Percentiles rank a stretch among this genome's conserved stretches.
phyloP scores from a whole-genome alignment of 2,888 invertebrate species.

The Caenorhabditis imperialis region DNA sequence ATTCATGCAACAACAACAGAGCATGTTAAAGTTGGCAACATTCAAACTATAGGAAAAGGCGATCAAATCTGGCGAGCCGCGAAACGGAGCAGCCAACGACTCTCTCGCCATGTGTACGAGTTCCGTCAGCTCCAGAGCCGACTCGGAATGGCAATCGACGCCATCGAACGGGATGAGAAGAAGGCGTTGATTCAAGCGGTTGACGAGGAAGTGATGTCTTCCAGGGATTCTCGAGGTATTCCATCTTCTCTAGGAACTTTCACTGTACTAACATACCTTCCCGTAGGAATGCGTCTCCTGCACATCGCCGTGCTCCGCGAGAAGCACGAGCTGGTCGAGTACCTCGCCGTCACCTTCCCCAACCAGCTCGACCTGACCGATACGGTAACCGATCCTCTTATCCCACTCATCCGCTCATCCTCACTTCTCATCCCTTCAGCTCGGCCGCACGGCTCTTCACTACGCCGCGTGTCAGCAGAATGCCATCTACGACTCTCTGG shows the following conservation, averaged over 20 bases:
- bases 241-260: not conserved
- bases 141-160: conserved; percentile 64
- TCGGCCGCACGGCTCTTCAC: conserved; percentile 73
- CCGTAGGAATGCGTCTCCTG: conserved; percentile 67
- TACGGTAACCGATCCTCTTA: conserved; percentile 56
- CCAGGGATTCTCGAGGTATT: conserved; percentile 71
- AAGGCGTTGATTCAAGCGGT: conserved; percentile 63
- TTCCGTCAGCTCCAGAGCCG: conserved; percentile 72
- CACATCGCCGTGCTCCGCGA: conserved; percentile 74
- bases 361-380: conserved; percentile 68
- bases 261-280: not conserved
- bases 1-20: too few species aligned
- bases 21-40: too few species aligned
- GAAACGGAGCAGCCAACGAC: conserved; percentile 42
- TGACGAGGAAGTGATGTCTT: conserved; percentile 70
- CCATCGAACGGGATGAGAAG: conserved; percentile 72
- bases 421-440: conserved; percentile 54
- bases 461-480: conserved; percentile 76
- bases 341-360: conserved; percentile 67
- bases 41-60: conserved; percentile 55
- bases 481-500: conserved; percentile 77
- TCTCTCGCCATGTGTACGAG: conserved; percentile 70
- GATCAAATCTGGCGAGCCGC: conserved; percentile 74
- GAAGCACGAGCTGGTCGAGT: conserved; percentile 75
- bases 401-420: conserved; percentile 24